Percentiles rank a stretch among this genome's conserved stretches.
Conservation (phyloP, 2,888 invertebrate genomes). For the Mystacides longicornis region DNA sequence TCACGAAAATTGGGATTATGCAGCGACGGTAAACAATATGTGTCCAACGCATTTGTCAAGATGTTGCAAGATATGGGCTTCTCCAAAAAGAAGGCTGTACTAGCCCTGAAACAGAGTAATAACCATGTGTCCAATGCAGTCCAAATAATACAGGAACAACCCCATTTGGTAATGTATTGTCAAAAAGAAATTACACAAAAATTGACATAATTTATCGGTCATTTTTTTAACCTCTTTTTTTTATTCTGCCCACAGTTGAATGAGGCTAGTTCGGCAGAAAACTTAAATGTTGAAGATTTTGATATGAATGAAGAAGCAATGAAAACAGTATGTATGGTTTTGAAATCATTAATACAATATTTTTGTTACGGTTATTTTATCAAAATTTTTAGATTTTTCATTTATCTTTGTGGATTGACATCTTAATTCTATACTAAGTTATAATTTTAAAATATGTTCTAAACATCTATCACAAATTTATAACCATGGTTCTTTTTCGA, state of each 20-base stretch:
- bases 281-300: constrained; percentile 3
- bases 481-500: too few species aligned
- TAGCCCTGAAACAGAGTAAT: constrained; percentile 57
- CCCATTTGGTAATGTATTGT: constrained; percentile 43
- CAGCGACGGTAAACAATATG: constrained; percentile 49
- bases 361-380: too few species aligned
- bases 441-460: too few species aligned
- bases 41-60: constrained; percentile 43
- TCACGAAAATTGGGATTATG: constrained; percentile 51
- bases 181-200: too few species aligned
- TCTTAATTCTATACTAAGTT: too few species aligned
- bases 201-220: too few species aligned
- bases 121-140: constrained; percentile 65
- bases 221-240: too few species aligned
- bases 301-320: constrained; percentile 11
- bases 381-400: too few species aligned
- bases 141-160: constrained; percentile 54
- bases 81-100: constrained; percentile 47
- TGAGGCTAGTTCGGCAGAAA: constrained; percentile 17
- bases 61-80: constrained; percentile 65
- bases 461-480: too few species aligned
- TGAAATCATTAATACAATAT: too few species aligned
- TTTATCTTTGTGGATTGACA: too few species aligned
- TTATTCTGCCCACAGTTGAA: too few species aligned
- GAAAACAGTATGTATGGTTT: constrained; percentile 12